Percentiles rank a stretch among this genome's conserved stretches.
Evolutionary conservation across 1,140 invertebrate genomes (phyloP).

Genomic region (Meteorus sp.): DNA sequence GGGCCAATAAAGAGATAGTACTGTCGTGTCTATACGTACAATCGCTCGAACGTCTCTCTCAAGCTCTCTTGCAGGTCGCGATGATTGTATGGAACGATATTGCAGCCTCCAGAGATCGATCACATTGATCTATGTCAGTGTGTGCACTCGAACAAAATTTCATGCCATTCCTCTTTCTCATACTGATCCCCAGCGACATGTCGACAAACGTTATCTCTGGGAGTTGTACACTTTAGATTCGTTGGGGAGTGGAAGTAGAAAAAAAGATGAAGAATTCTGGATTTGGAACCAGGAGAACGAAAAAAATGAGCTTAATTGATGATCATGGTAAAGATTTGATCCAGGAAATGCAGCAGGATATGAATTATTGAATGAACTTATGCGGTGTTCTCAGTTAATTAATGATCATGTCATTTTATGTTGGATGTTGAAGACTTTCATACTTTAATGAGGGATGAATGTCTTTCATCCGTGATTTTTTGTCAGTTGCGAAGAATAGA

Average conservation of each 20-base stretch:
- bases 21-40: conserved; percentile 9
- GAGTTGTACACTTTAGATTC: too few relatives aligned
- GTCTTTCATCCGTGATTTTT: too few relatives aligned
- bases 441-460: too few relatives aligned
- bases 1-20: conserved; percentile 19
- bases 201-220: not conserved
- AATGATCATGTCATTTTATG: not conserved
- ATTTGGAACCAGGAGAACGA: not conserved
- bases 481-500: too few relatives aligned
- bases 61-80: conserved; percentile 3
- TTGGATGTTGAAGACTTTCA: not conserved
- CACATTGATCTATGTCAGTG: conserved; percentile 10
- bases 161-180: not conserved
- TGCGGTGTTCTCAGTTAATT: not conserved
- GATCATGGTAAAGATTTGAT: too few relatives aligned
- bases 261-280: too few relatives aligned
- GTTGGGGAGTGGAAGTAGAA: too few relatives aligned
- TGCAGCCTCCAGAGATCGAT: conserved; percentile 22
- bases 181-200: not conserved
- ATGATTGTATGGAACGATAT: not conserved
- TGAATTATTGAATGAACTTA: too few relatives aligned
- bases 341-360: not conserved
- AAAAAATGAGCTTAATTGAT: too few relatives aligned
- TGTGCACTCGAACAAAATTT: too few relatives aligned
- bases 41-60: conserved; percentile 21